Base-by-base conservation (phyloP, 2,888 invertebrate species). In the Philereme transversata region DNA sequence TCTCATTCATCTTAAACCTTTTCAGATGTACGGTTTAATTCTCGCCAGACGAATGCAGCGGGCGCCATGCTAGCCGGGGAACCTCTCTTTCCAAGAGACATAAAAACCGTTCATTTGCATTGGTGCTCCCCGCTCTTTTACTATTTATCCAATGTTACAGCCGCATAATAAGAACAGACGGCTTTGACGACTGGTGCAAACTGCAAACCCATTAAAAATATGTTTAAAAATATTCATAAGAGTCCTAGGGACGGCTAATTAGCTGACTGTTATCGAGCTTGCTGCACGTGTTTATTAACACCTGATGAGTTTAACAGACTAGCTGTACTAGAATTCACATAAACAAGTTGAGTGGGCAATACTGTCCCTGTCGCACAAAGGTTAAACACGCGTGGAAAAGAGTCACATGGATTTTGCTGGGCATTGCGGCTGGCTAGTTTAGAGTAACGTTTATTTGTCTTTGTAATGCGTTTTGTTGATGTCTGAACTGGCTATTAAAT, bases 1-100 rank as follows among this genome's bases (percentile, higher is more conserved):
- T 74, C 79, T 84, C 85, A 89, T 90, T 90, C 89, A 89, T 86
- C 86, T 86, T 86, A 85, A 88, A 87, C 81, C 90, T 88, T 88
- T 90, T 90, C 87, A 87, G 81, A 75, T 78, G 85, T 80, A 77
- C 75, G 80, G 80, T 85, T 88, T 86, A 88, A 89, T 88, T 86
- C 87, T 79, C 82, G 79, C 75, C 81, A 82, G 84, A 82, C 84
- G 81, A 84, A 81, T 83, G 84, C 84, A 79, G 69, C 74, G 40
- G 70, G 71, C 65, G 69, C 58, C 57, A 71, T 65, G 69, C 58
- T 57, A 61, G 65, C 60, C 60, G 56, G 51, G 52, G 43, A 54
- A 63, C 63, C 74, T 72, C 68, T 68, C 74, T 68, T 74, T 68
- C 66, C 67, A 76, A 73, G 78, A 81, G 79, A 84, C 79, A 87